Base-by-base conservation (phyloP, 2,113 vertebrate species). In the Megaceryle torquata region DNA sequence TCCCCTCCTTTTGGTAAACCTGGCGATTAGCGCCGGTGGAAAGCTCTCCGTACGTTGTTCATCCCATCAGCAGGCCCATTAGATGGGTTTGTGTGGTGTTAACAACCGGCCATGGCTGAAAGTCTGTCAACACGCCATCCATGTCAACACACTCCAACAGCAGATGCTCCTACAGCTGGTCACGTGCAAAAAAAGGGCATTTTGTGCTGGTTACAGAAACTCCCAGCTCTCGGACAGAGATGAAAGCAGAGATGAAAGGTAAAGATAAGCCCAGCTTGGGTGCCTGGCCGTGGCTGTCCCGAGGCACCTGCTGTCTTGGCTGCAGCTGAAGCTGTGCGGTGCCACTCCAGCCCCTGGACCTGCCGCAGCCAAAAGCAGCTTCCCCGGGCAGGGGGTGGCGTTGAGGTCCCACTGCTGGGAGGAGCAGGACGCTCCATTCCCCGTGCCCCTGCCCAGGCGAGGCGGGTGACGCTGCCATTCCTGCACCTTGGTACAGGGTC, bases 171-270 rank as follows among this genome's bases (percentile, higher is more conserved):
- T 24, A 1, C 53, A 64, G 86, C 57, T 48, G 35, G n/a, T 15
- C 33, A 11, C 0, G 25, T 2, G 24, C 15, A 5, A 6, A 2
- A n/a, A 43, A 28, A n/a, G 60, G 80, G 39, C 46, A 15, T n/a
- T 67, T 29, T 1, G 4, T 59, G 51, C n/a, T 54, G 79, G 43
- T 12, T 67, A 11, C 19, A 21, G 78, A 39, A 26, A 56, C 59
- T 41, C 29, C 6, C 44, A 7, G 79, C 20, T 72, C 65, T 41
- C 2, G 6, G 64, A 29, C 21, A 9, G 61, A 22, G 44, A 15
- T 21, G 60, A 72, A 31, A 65, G 84, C 25, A 20, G 43, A 44
- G 15, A 12, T 31, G 18, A n/a, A 51, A 41, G 71, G 65, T 33
- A 67, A 35, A 60, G 72, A 19, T 28, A 31, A 43, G 7, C 7